phyloP scores from a whole-genome alignment of 2,888 invertebrate species.

The Ichneumon xanthorius region DNA sequence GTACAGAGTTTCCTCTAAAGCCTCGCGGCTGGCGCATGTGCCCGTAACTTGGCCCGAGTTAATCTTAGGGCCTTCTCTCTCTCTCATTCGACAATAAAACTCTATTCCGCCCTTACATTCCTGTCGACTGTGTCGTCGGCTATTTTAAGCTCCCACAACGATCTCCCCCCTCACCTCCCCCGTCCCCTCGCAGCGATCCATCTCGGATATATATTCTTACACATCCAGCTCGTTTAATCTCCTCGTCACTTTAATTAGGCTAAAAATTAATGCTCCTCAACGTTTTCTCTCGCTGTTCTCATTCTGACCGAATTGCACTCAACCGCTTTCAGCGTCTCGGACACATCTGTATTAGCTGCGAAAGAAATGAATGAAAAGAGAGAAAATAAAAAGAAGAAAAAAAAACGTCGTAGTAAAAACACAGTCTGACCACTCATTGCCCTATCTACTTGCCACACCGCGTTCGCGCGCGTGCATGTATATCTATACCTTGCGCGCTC shows the following conservation, averaged over 20 bases:
- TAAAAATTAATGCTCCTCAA: constrained; percentile 58
- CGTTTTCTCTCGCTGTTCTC: constrained; percentile 48
- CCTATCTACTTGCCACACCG: constrained; percentile 58
- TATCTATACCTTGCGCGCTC: constrained; percentile 33
- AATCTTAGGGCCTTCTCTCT: constrained; percentile 73
- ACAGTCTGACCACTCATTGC: constrained; percentile 60
- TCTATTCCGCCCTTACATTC: constrained; percentile 81
- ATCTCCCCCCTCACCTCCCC: constrained; percentile 49
- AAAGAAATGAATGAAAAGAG: constrained; percentile 56
- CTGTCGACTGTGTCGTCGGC: constrained; percentile 81
- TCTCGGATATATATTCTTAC: constrained; percentile 20
- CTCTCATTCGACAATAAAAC: constrained; percentile 78
- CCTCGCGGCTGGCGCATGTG: constrained; percentile 26
- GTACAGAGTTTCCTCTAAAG: background rate
- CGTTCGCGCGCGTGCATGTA: constrained; percentile 26
- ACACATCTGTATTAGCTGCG: constrained; percentile 30
- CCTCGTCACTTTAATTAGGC: constrained; percentile 61
- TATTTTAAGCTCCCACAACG: constrained; percentile 80
- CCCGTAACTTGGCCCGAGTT: constrained; percentile 73
- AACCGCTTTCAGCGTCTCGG: background rate
- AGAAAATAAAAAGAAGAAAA: constrained; percentile 31
- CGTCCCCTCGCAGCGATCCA: background rate
- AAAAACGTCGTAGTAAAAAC: constrained; percentile 50
- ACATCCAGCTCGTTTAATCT: constrained; percentile 38
- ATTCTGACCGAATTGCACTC: constrained; percentile 55